A percentile compares a stretch with the other conserved stretches of the same genome.
phyloP scores from a whole-genome alignment of 2,888 invertebrate genomes.

The Beris chalybata region DNA sequence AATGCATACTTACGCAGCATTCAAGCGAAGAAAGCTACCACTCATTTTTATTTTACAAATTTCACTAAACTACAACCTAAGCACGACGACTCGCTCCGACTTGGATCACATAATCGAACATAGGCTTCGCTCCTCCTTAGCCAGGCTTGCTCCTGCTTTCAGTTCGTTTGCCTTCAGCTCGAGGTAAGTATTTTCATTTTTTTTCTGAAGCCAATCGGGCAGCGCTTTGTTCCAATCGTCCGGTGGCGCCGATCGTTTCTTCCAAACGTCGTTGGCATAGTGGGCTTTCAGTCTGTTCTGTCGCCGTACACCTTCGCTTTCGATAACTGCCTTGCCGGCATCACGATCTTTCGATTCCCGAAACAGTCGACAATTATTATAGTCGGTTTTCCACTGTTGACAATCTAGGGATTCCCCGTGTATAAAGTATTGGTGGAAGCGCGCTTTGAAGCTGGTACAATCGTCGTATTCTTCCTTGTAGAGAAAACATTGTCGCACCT shows the following conservation, averaged over 20 bases:
- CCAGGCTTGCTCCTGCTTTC: slow-evolving; percentile 51
- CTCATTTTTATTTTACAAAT: not conserved
- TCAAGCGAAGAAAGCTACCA: not conserved
- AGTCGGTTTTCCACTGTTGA: slow-evolving; percentile 76
- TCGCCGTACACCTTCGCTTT: slow-evolving; percentile 71
- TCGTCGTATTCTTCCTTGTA: slow-evolving; percentile 82
- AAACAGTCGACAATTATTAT: slow-evolving; percentile 74
- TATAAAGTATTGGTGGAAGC: slow-evolving; percentile 87
- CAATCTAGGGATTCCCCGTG: slow-evolving; percentile 75
- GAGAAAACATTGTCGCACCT: slow-evolving; percentile 78
- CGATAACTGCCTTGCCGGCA: slow-evolving; percentile 67
- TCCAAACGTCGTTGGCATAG: slow-evolving; percentile 77
- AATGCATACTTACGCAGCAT: too few species aligned
- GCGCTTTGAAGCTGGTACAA: slow-evolving; percentile 71
- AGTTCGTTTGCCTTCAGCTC: slow-evolving; percentile 66
- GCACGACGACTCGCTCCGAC: not conserved
- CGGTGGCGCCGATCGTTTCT: slow-evolving; percentile 72
- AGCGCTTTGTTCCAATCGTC: slow-evolving; percentile 79
- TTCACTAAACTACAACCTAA: slow-evolving; percentile 2
- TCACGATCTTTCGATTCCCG: slow-evolving; percentile 61
- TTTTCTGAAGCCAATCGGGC: slow-evolving; percentile 73
- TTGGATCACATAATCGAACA: slow-evolving; percentile 29
- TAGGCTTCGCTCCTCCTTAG: slow-evolving; percentile 39
- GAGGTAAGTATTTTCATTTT: slow-evolving; percentile 69
- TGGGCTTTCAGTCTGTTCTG: slow-evolving; percentile 67